phyloP scores from a whole-genome alignment of 1,140 invertebrate species.

The Paramacrobiotus metropolitanus region DNA sequence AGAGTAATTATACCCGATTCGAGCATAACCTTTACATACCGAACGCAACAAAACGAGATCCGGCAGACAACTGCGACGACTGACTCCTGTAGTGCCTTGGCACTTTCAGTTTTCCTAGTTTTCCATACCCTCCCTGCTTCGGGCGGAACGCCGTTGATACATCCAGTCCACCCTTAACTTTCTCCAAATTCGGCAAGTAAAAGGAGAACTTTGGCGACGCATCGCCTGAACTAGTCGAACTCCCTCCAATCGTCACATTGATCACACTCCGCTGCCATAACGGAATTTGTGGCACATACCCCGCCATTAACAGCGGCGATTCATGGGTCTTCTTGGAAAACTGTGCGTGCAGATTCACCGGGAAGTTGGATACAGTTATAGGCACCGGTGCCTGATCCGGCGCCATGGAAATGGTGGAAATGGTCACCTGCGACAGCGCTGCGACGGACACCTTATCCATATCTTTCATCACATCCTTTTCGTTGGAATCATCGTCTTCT shows the following conservation, averaged over 20 bases:
- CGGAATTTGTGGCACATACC: conserved; percentile 1
- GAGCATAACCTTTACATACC: too few species aligned
- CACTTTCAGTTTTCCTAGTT: too few species aligned
- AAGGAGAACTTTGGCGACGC: background rate
- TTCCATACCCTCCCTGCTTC: too few species aligned
- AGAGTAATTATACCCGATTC: too few species aligned
- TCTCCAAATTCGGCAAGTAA: background rate
- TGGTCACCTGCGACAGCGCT: background rate
- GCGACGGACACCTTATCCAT: background rate
- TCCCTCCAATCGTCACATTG: background rate
- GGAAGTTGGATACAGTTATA: background rate
- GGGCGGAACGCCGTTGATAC: background rate
- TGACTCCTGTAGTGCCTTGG: background rate
- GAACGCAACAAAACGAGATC: background rate
- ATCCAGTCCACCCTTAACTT: background rate
- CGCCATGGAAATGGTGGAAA: conserved; percentile 1
- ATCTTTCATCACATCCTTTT: background rate
- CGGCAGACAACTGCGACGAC: background rate
- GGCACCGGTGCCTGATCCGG: background rate
- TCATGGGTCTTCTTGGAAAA: background rate
- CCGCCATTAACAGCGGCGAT: background rate
- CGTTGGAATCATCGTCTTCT: background rate
- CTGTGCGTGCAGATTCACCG: background rate
- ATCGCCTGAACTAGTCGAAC: background rate
- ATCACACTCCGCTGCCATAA: background rate